Evolutionary conservation across 2,113 vertebrate species (phyloP).

Genomic region (Tapirus terrestris): DNA sequence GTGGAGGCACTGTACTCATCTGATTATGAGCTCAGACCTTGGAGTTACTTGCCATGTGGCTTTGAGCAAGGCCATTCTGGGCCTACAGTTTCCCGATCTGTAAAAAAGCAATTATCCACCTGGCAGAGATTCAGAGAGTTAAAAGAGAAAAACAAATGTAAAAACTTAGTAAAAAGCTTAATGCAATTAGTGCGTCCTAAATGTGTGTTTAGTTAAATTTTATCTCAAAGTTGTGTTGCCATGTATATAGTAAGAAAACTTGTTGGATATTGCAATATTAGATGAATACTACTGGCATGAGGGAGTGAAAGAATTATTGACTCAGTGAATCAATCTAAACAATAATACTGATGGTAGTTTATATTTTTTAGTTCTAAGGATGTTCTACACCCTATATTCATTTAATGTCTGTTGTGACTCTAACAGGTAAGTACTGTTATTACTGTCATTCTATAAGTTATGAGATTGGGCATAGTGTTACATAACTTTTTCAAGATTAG

Average conservation of each 20-base stretch:
- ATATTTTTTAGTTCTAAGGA: background rate
- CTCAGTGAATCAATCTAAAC: background rate
- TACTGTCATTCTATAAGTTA: background rate
- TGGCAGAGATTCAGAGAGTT: background rate
- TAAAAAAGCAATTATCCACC: background rate
- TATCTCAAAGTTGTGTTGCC: background rate
- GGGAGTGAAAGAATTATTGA: background rate
- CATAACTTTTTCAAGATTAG: background rate
- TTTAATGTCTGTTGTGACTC: background rate
- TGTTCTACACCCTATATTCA: background rate
- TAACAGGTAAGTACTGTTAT: background rate
- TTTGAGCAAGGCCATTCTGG: background rate
- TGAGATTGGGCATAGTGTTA: background rate
- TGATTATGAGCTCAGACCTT: background rate
- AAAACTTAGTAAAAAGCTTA: background rate
- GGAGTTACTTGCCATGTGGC: background rate
- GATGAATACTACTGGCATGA: background rate
- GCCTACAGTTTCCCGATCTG: background rate
- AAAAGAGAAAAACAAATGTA: background rate
- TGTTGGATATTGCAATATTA: background rate
- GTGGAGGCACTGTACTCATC: background rate
- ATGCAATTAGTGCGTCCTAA: background rate
- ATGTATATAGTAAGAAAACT: background rate
- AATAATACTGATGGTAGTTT: background rate
- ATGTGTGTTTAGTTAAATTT: background rate